Evolutionary conservation across 2,113 vertebrate species (phyloP).

Genomic region (Dermatemys mawii): DNA sequence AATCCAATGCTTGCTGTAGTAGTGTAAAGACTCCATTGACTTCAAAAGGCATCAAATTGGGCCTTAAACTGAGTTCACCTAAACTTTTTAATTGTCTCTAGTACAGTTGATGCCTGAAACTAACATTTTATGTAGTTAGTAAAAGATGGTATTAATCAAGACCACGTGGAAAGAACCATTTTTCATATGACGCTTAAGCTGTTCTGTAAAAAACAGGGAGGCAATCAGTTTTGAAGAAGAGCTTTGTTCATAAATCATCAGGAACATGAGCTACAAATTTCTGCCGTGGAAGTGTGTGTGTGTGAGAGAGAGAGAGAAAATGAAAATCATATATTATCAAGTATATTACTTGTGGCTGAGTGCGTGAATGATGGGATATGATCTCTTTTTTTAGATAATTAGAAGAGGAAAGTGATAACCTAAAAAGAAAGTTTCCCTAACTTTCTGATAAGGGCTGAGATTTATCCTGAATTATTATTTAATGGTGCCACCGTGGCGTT

Average conservation of each 20-base stretch:
- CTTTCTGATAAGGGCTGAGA: background rate
- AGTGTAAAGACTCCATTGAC: background rate
- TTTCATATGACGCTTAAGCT: rapidly evolving
- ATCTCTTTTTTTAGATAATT: background rate
- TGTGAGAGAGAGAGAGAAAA: background rate
- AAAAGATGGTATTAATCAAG: background rate
- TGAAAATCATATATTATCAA: background rate
- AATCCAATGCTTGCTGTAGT: background rate
- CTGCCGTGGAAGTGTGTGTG: background rate
- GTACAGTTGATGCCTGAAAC: background rate
- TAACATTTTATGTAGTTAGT: background rate
- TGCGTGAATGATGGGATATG: background rate
- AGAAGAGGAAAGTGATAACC: background rate
- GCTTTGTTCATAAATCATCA: background rate
- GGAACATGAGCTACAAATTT: background rate
- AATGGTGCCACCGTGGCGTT: background rate
- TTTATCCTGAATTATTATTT: background rate
- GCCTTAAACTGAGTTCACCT: background rate
- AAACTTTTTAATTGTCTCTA: background rate
- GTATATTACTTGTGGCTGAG: background rate
- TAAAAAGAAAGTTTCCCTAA: background rate
- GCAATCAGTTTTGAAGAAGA: background rate
- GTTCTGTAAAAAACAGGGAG: rapidly evolving
- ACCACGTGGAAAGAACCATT: background rate
- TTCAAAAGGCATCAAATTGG: background rate